These are phyloP conservation scores for Drosophila grimshawi DNA, from an alignment of 1,140 invertebrate species.

Conservation along the genomic window DNA sequence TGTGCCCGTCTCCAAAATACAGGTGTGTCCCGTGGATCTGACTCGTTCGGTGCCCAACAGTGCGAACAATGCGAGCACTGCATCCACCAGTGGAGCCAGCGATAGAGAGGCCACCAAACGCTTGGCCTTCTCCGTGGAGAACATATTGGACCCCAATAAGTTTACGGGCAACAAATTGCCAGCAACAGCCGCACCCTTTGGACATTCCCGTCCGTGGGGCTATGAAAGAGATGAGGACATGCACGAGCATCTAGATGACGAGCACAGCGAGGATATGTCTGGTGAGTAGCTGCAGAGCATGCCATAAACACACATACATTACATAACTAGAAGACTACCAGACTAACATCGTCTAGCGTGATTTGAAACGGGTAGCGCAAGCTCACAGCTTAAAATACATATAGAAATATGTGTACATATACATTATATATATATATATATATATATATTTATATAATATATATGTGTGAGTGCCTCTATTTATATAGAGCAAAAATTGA, in stretches of 20 bases:
- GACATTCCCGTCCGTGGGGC: conserved; percentile 82
- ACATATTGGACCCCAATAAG: conserved; percentile 95
- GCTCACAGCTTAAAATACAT: neutral
- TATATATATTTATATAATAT: neutral
- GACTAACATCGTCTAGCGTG: conserved; percentile 10
- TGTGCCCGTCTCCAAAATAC: neutral
- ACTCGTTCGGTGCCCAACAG: conserved; percentile 76
- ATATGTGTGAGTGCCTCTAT: neutral
- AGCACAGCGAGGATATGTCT: conserved; percentile 84
- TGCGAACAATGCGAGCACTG: conserved; percentile 44
- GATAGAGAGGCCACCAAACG: conserved; percentile 84
- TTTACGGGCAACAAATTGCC: conserved; percentile 89
- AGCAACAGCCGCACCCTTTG: conserved; percentile 38
- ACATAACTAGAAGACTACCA: conserved; percentile 1
- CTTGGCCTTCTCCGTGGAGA: conserved; percentile 95
- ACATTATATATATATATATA: neutral
- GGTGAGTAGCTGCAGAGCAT: conserved; percentile 62
- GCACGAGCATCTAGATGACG: conserved; percentile 79
- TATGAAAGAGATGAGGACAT: conserved; percentile 86
- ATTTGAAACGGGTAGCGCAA: conserved; percentile 13
- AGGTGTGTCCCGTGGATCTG: conserved; percentile 84
- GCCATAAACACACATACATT: neutral
- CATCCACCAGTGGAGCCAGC: conserved; percentile 66
- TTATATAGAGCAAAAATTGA: conserved; percentile 7
- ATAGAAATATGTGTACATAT: neutral